Conservation (phyloP, 2,888 invertebrate species). For the Cephus spinipes region DNA sequence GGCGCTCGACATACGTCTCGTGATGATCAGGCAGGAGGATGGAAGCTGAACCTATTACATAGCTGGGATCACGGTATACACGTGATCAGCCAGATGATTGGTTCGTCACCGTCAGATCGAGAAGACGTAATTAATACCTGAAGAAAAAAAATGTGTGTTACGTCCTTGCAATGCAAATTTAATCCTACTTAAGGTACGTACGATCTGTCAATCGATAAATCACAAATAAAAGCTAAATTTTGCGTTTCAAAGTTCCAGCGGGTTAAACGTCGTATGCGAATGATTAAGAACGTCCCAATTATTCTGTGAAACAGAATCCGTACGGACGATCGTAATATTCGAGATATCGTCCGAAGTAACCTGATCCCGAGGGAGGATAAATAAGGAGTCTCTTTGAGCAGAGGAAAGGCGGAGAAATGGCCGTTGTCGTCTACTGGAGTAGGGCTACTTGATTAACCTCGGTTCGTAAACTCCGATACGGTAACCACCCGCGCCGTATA, state of each 20-base stretch:
- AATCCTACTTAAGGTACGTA: neutral
- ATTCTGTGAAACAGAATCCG: slow-evolving; percentile 36
- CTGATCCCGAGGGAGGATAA: slow-evolving; percentile 35
- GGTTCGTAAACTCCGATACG: slow-evolving; percentile 23
- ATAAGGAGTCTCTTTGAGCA: slow-evolving; percentile 35
- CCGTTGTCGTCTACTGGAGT: slow-evolving; percentile 12
- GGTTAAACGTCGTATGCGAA: neutral
- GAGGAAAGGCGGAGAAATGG: slow-evolving; percentile 35
- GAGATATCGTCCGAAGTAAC: slow-evolving; percentile 43
- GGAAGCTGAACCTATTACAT: neutral
- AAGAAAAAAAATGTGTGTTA: neutral
- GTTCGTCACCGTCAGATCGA: neutral
- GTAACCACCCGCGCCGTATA: slow-evolving; percentile 16
- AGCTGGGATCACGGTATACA: neutral
- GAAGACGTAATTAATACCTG: neutral
- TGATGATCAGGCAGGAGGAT: neutral
- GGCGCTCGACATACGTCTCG: neutral
- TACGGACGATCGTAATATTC: slow-evolving; percentile 31
- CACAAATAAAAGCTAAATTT: neutral
- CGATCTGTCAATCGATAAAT: neutral
- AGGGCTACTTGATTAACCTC: slow-evolving; percentile 26
- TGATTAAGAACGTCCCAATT: neutral
- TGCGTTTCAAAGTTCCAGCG: neutral
- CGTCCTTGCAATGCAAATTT: neutral
- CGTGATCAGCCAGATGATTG: neutral